Evolutionary conservation across 1,140 invertebrate genomes (phyloP), one percentile per base, ranked within the genome.

Genomic region (Rhynchophorus ferrugineus): DNA sequence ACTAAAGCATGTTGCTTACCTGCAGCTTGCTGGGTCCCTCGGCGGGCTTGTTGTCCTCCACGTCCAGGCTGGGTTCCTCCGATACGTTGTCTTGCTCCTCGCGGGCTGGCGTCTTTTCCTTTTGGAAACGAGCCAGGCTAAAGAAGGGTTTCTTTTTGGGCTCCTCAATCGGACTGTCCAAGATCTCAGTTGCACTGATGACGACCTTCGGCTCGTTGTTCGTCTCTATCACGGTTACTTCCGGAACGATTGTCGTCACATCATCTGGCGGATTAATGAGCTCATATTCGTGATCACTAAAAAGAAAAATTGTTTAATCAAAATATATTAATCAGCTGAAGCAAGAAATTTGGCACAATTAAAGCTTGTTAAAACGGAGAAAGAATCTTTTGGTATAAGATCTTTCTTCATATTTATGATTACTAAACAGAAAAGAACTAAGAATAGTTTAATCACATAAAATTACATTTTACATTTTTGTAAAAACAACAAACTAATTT

Each of bases 231-330:
- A 48, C 47, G 6, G 21, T 33, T 3, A 46, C 41, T 2, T 14
- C 33, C 14, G 54, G 48, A 8, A 50, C 18, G 9, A 36, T 56
- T 52, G 19, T 49, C 35, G 44, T 52, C 16, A 37, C 34, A 19
- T 63, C 63, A 11, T 61, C 49, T 29, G 68, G 68, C 53, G 66
- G 61, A 42, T 61, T 69, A 62, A 90, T 81, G 55, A 86, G 85
- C 74, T 91, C 87, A 74, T 91, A 91, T 69, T 90, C 85, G 78
- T 91, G 87, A 77, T 90, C 87, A 77, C 87, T 89, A 75, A 61
- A 79, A 81, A 35, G 14, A 14, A 39, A 39, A 11, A 7, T 9
- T 1, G n/a, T n/a, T n/a, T n/a, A n/a, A n/a, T n/a, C n/a, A n/a
- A n/a, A n/a, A n/a, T n/a, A n/a, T n/a, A n/a, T n/a, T n/a, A n/a